Conservation (phyloP, 2,888 invertebrate genomes). For the Pharmacophagus antenor region DNA sequence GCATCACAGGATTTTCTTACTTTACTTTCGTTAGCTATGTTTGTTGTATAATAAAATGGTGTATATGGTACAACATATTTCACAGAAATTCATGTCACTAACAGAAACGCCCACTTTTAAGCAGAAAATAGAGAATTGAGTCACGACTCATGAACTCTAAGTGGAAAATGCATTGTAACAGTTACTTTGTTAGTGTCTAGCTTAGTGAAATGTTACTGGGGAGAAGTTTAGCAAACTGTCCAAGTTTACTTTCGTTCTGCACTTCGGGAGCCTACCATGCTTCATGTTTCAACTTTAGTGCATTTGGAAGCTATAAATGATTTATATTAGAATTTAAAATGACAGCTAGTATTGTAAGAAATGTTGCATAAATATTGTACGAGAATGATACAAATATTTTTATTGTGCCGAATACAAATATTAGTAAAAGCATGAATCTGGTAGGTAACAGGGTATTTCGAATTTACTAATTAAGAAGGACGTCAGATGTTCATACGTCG, state of each 20-base stretch:
- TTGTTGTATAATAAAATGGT: background rate
- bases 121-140: slow-evolving; percentile 36
- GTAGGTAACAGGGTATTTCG: no score
- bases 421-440: no score
- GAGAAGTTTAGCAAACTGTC: slow-evolving; percentile 39
- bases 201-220: slow-evolving; percentile 45
- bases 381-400: background rate
- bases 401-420: no score
- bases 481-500: no score
- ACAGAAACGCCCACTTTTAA: slow-evolving; percentile 31
- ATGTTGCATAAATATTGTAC: background rate
- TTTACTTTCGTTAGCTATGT: no score
- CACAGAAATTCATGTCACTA: slow-evolving; percentile 3
- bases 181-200: slow-evolving; percentile 50
- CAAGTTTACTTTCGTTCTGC: slow-evolving; percentile 28
- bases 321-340: slow-evolving; percentile 33
- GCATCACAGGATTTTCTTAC: no score
- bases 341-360: slow-evolving; percentile 14
- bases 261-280: slow-evolving; percentile 33
- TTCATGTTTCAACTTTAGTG: slow-evolving; percentile 32
- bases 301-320: slow-evolving; percentile 27
- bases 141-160: slow-evolving; percentile 44
- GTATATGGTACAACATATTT: slow-evolving; percentile 3
- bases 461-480: no score
- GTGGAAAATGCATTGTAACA: slow-evolving; percentile 48